These are phyloP conservation scores for Lepidotrigona ventralis DNA, from an alignment of 1,140 invertebrate genomes.

Conservation along the genomic window DNA sequence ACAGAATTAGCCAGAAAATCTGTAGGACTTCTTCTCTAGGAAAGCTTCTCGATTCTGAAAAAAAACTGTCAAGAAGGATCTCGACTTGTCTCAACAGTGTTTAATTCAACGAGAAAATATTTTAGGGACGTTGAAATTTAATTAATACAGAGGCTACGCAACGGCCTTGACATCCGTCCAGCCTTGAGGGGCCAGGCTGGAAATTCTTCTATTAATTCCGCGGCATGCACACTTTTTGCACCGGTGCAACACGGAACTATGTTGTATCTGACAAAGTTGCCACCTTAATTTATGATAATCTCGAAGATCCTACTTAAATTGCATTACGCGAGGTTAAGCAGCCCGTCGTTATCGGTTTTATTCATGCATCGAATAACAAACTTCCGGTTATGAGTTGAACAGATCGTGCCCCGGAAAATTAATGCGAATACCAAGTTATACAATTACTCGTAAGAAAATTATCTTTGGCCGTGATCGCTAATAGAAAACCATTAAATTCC, in stretches of 20 bases:
- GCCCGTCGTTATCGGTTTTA: constrained; percentile 45
- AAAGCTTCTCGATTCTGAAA: too few species aligned
- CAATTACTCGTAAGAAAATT: constrained; percentile 34
- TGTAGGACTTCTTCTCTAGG: too few species aligned
- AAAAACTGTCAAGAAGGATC: too few species aligned
- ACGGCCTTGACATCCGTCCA: not conserved
- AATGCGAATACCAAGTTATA: constrained; percentile 25
- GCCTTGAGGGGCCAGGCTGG: not conserved
- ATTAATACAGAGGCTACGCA: not conserved
- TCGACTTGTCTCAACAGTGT: not conserved
- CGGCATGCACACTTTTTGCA: constrained; percentile 26
- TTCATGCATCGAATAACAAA: constrained; percentile 42
- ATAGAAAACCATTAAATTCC: not conserved
- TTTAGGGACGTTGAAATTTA: not conserved
- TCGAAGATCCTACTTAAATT: constrained; percentile 44
- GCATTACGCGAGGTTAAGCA: constrained; percentile 40
- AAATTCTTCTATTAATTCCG: constrained; percentile 29
- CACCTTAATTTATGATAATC: constrained; percentile 44
- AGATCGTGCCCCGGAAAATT: constrained; percentile 28
- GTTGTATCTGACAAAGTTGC: constrained; percentile 41
- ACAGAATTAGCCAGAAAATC: too few species aligned
- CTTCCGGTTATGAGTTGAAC: constrained; percentile 39
- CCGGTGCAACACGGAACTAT: not conserved
- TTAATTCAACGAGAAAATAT: not conserved
- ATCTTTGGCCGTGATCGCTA: not conserved